Percentiles rank a stretch among this genome's conserved stretches.
These are phyloP conservation scores for Eupsittula cactorum DNA, from an alignment of 2,113 vertebrate species.

Conservation along the genomic window DNA sequence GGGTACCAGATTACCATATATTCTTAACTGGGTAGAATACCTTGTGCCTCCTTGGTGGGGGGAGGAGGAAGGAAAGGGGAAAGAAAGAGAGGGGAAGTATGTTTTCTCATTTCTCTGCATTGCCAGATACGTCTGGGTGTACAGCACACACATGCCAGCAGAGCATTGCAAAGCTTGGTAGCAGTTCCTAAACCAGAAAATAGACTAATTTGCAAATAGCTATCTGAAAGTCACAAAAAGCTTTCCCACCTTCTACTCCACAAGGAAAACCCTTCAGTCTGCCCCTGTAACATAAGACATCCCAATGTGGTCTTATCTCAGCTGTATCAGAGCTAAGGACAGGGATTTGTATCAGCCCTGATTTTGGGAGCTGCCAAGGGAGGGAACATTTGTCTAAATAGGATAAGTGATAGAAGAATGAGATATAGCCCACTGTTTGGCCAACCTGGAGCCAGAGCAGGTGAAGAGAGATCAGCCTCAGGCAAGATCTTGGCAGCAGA, in stretches of 20 bases:
- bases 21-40: neutral
- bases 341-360: neutral
- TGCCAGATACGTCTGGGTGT: neutral
- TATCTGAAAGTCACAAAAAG: neutral
- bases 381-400: neutral
- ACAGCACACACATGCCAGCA: neutral
- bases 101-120: neutral
- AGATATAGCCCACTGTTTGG: neutral
- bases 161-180: neutral
- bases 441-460: neutral
- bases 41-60: neutral
- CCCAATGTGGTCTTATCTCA: fast-evolving
- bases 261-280: neutral
- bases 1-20: fast-evolving
- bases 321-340: neutral
- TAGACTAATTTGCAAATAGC: neutral
- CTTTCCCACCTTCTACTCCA: neutral
- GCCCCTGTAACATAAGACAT: neutral
- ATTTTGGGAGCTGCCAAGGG: neutral
- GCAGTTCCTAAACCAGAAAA: neutral
- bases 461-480: neutral
- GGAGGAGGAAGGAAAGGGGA: neutral
- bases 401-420: neutral
- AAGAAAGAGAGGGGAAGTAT: fast-evolving
- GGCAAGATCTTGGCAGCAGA: neutral